Base-by-base conservation (phyloP, 2,888 invertebrate species). In the Pandemis heparana region DNA sequence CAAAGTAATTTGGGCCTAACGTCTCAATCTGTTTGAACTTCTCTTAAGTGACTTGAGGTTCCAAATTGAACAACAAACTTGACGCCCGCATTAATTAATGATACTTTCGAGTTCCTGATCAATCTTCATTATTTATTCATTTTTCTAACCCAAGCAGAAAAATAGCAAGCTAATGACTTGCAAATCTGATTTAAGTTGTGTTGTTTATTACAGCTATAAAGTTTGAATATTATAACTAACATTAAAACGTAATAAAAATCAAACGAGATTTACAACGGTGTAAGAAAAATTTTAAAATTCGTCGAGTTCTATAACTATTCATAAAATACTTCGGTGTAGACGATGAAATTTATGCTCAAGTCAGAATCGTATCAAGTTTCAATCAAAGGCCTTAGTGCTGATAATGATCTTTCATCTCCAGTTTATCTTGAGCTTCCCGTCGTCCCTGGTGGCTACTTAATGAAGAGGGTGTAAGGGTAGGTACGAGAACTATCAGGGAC, bases 311-410 rank as follows among this genome's bases (percentile, higher is more conserved):
- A 66, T 70, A 73, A 74, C 69, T 71, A 67, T 66, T 68, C 61
- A 74, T 75, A 74, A 74, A 65, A 75, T 70, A 66, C 51, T 23
- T 65, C 70, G 38, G 64, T 67, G 63, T 67, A 70, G 61, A 62
- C 73, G 75, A 64, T 75, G 70, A 75, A 73, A 64, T 73, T 73
- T 73, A 79, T 81, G 80, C 77, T 79, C 78, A 79, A 78, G 76
- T 78, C 79, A 79, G 80, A 70, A 74, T 74, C 69, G 72, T 86
- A 90, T 90, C 89, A 83, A 80, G 81, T 90, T 90, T 86, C 90
- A 89, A 89, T 89, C 86, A 87, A 80, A 88, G 68, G 82, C 83
- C 82, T 79, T 79, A 66, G 75, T 76, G 74, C 77, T 80, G 87
- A 87, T 89, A 84, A 84, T 80, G 74, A 85, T 85, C 82, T 80